Conservation (phyloP, 2,888 invertebrate genomes). For the Laspeyria flexula region DNA sequence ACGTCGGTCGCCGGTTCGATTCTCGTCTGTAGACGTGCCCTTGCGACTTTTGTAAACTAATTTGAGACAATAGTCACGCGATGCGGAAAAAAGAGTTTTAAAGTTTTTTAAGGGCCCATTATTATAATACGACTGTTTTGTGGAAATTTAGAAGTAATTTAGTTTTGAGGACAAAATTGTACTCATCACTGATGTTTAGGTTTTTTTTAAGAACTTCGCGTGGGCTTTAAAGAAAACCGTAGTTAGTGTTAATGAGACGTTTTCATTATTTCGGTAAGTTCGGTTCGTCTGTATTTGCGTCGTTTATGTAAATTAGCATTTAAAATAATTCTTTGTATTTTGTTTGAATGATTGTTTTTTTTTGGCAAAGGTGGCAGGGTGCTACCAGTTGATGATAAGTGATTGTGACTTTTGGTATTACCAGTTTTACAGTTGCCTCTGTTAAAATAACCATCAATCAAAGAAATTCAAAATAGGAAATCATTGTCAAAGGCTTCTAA, state of each 20-base stretch:
- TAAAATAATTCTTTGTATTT: not conserved
- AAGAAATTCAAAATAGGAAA: too few relatives aligned
- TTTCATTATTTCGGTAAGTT: slow-evolving; percentile 6
- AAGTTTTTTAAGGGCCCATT: slow-evolving; percentile 38
- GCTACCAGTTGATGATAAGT: too few relatives aligned
- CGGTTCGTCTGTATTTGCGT: not conserved
- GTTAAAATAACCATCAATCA: too few relatives aligned
- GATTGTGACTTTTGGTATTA: too few relatives aligned
- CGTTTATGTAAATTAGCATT: not conserved
- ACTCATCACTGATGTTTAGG: not conserved
- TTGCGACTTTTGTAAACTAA: slow-evolving; percentile 72
- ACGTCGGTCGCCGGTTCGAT: slow-evolving; percentile 62
- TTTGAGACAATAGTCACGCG: slow-evolving; percentile 72
- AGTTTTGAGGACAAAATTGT: slow-evolving; percentile 33
- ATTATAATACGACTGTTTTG: slow-evolving; percentile 40
- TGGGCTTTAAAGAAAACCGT: slow-evolving; percentile 1
- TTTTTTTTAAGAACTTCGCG: not conserved
- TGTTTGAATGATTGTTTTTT: too few relatives aligned
- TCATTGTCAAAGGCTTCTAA: too few relatives aligned
- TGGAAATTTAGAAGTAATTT: slow-evolving; percentile 23
- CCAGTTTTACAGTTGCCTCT: too few relatives aligned
- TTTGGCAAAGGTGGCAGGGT: too few relatives aligned
- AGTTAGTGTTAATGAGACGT: slow-evolving; percentile 5
- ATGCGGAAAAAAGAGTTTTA: slow-evolving; percentile 44
- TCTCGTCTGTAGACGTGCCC: slow-evolving; percentile 56